Conservation (phyloP, 2,113 vertebrate species). For the Capreolus pygargus region DNA sequence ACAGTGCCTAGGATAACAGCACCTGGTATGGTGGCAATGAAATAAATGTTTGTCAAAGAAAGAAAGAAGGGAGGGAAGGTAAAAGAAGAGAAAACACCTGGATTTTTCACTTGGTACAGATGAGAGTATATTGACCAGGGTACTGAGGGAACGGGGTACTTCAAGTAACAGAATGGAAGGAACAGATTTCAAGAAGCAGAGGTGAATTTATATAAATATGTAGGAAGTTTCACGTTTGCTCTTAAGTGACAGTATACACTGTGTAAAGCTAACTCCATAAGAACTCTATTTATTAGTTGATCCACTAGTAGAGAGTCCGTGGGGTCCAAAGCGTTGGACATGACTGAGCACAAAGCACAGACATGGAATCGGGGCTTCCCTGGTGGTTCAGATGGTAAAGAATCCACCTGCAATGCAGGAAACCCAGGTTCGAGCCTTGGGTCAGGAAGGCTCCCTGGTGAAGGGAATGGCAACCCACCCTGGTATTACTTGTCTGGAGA, state of each 20-base stretch:
- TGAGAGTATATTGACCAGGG: neutral
- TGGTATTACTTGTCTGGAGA: neutral
- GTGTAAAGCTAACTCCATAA: neutral
- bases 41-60: neutral
- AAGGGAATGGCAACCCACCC: neutral
- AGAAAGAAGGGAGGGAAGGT: neutral
- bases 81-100: neutral
- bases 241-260: neutral
- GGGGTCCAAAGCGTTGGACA: neutral
- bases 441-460: neutral
- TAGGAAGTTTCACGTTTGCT: neutral
- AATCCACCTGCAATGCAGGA: neutral
- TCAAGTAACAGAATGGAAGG: neutral
- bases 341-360: neutral
- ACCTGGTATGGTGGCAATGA: neutral
- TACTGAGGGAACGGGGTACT: too few relatives aligned
- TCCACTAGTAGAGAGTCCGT: neutral
- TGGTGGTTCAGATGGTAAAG: neutral
- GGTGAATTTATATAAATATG: neutral
- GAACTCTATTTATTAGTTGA: neutral
- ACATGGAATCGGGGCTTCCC: neutral
- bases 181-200: neutral
- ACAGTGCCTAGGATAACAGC: neutral
- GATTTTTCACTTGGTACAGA: neutral
- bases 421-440: neutral